Evolutionary conservation across 1,140 invertebrate genomes (phyloP).

Genomic region (Steinernema khuongi): DNA sequence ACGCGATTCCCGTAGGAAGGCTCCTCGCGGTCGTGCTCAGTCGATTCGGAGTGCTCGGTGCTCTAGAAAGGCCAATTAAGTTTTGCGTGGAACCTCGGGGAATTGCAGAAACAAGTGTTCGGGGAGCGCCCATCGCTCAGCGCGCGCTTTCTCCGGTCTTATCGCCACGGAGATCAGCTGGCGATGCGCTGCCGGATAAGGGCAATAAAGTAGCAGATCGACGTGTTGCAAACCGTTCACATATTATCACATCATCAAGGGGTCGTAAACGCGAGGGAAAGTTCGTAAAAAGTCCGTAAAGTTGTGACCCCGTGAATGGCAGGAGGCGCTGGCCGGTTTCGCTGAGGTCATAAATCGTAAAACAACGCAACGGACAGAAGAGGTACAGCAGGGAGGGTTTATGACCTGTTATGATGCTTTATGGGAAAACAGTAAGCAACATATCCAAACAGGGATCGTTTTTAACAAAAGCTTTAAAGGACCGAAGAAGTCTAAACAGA

Average conservation of each 20-base stretch:
- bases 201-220: constrained; percentile 14
- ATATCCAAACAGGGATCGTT: no score
- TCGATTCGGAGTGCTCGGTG: background rate
- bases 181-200: constrained; percentile 11
- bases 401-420: background rate
- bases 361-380: background rate
- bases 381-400: background rate
- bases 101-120: background rate
- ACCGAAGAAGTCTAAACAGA: no score
- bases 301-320: background rate
- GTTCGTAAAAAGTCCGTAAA: background rate
- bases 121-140: background rate
- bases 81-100: background rate
- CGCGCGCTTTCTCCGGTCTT: background rate
- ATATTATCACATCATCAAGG: constrained; percentile 15
- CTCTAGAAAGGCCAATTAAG: background rate
- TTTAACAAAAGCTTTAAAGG: no score
- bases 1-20: background rate
- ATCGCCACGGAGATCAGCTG: background rate
- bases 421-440: background rate
- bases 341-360: background rate
- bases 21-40: background rate
- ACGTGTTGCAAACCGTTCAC: constrained; percentile 16
- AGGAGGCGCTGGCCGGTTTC: background rate
- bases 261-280: background rate